A percentile compares a stretch with the other conserved stretches of the same genome.
Evolutionary conservation across 2,113 vertebrate genomes (phyloP).

Genomic region (Osmerus mordax): DNA sequence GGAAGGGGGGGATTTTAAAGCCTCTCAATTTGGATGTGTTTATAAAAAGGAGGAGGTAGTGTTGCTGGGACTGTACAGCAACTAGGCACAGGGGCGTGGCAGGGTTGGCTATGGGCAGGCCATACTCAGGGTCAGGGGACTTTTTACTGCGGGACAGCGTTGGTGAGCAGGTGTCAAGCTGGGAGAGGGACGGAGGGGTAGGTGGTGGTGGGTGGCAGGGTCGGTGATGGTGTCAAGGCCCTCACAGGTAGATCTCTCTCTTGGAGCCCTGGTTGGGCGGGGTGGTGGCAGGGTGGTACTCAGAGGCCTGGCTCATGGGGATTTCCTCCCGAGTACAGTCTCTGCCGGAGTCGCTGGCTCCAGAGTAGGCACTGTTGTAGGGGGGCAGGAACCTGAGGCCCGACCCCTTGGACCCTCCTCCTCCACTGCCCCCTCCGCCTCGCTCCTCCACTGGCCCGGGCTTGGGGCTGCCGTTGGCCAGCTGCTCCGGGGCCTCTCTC

Average conservation of each 20-base stretch:
- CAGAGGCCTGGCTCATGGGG: constrained; percentile 92
- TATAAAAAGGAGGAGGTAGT: constrained; percentile 51
- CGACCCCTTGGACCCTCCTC: constrained; percentile 84
- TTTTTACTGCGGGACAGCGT: not conserved
- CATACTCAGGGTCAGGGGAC: constrained; percentile 2
- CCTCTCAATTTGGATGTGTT: constrained; percentile 49
- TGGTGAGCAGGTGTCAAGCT: constrained; percentile 18
- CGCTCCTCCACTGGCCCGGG: constrained; percentile 85
- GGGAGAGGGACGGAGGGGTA: not conserved
- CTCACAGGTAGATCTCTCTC: constrained; percentile 99
- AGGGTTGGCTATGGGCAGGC: constrained; percentile 14
- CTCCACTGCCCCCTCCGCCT: constrained; percentile 49
- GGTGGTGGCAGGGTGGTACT: constrained; percentile 86
- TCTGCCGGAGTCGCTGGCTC: constrained; percentile 87
- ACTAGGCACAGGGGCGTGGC: constrained; percentile 63
- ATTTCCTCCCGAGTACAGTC: constrained; percentile 96
- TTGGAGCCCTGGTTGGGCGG: constrained; percentile 90
- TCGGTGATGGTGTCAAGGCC: constrained; percentile 27
- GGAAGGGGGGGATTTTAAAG: constrained; percentile 42
- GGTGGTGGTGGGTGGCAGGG: constrained; percentile 8
- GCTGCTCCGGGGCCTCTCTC: constrained; percentile 86
- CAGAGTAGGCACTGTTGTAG: constrained; percentile 96
- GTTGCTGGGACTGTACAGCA: constrained; percentile 32
- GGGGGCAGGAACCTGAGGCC: constrained; percentile 95
- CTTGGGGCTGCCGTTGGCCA: constrained; percentile 91